phyloP scores from a whole-genome alignment of 2,113 vertebrate species.

The Tonatia bakeri region DNA sequence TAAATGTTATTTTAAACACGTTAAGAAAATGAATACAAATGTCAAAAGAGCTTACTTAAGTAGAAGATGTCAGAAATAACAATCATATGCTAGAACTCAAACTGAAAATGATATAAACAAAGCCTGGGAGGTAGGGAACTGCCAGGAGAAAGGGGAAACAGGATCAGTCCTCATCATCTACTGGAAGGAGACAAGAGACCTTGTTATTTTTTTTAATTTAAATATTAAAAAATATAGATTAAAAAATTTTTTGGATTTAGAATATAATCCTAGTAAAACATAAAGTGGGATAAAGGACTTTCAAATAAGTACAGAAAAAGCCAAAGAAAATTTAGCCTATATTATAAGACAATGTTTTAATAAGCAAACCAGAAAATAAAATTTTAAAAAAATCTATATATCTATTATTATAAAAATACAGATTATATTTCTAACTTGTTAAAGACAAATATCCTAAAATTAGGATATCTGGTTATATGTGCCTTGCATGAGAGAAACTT shows the following conservation, averaged over 20 bases:
- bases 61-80: neutral
- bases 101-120: neutral
- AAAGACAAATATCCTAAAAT: constrained; percentile 30
- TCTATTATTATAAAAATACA: neutral
- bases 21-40: neutral
- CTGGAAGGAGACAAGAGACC: neutral
- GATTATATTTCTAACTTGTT: neutral
- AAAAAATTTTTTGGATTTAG: neutral
- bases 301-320: neutral
- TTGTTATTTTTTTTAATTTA: neutral
- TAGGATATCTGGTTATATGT: neutral
- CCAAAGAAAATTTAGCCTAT: neutral
- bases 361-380: neutral
- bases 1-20: neutral
- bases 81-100: neutral
- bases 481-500: neutral
- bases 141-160: neutral
- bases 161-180: neutral
- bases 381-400: neutral
- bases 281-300: neutral
- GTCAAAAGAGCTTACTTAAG: neutral
- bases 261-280: neutral
- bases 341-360: neutral
- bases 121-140: neutral
- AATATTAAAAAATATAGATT: neutral